A percentile compares a stretch with the other conserved stretches of the same genome.
phyloP scores from a whole-genome alignment of 2,888 invertebrate species.

The Ellobium chinense region DNA sequence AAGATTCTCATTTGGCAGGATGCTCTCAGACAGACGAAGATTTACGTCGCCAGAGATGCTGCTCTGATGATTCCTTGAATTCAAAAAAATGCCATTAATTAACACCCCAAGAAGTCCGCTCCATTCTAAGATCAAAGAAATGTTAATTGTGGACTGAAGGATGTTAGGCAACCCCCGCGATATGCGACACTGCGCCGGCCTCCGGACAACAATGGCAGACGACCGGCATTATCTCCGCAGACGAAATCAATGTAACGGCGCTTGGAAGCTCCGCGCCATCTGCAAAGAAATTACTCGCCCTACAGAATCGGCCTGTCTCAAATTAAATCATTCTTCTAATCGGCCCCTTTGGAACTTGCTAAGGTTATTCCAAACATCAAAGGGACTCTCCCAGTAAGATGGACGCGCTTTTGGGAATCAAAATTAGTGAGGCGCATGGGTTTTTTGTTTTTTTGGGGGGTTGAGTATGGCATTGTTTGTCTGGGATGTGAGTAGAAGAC shows the following conservation, averaged over 20 bases:
- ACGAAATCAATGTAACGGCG: conserved; percentile 42
- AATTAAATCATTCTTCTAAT: conserved; percentile 41
- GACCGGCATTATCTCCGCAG: conserved; percentile 30
- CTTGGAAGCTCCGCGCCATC: conserved; percentile 23
- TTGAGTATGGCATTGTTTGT: no score
- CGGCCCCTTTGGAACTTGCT: conserved; percentile 13
- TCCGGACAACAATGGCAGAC: conserved; percentile 32
- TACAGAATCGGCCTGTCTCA: conserved; percentile 34
- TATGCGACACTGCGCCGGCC: conserved; percentile 16
- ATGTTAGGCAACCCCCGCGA: conserved; percentile 29
- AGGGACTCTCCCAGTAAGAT: neutral
- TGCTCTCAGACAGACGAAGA: neutral
- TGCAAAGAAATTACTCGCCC: conserved; percentile 33
- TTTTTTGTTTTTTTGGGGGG: no score
- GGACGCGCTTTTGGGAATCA: conserved; percentile 2
- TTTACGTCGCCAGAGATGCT: conserved; percentile 1
- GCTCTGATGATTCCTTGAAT: conserved; percentile 15
- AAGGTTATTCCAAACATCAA: conserved; percentile 33
- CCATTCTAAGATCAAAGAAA: conserved; percentile 37
- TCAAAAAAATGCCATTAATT: conserved; percentile 42
- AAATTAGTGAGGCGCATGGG: conserved; percentile 20
- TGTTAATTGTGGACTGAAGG: conserved; percentile 35
- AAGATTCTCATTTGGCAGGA: neutral
- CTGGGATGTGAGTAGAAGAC: no score
- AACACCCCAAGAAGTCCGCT: conserved; percentile 24